phyloP scores from a whole-genome alignment of 2,113 vertebrate species.

The Eulemur rufifrons region DNA sequence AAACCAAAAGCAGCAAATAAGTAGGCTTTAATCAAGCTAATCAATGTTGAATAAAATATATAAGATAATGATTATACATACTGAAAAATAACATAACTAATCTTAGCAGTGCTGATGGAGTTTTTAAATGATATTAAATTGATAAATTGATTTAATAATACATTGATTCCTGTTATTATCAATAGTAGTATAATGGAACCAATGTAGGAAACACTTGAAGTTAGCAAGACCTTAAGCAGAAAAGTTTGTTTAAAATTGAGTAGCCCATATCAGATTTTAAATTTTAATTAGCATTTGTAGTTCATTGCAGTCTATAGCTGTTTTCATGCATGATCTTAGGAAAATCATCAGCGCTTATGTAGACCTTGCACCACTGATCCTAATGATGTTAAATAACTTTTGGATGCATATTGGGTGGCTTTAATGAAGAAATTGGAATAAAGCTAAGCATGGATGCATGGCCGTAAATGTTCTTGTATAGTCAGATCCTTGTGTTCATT shows the following conservation, averaged over 20 bases:
- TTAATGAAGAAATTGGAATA: conserved; percentile 69
- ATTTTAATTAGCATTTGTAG: conserved; percentile 63
- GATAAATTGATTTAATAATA: conserved; percentile 34
- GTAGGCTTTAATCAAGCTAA: conserved; percentile 42
- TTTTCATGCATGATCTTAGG: conserved; percentile 55
- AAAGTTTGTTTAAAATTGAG: conserved; percentile 1
- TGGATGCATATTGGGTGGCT: conserved; percentile 41
- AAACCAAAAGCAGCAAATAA: conserved; percentile 16
- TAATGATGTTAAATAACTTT: conserved; percentile 63
- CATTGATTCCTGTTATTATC: conserved; percentile 64
- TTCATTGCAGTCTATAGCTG: conserved; percentile 43
- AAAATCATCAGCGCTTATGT: conserved; percentile 48
- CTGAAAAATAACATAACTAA: conserved; percentile 70
- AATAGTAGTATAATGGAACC: conserved; percentile 30
- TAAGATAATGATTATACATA: not conserved
- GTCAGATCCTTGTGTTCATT: conserved; percentile 69
- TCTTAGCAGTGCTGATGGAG: conserved; percentile 72
- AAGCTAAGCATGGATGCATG: conserved; percentile 80
- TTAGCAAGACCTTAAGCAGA: conserved; percentile 60
- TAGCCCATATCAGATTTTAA: conserved; percentile 59
- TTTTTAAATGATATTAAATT: conserved; percentile 68
- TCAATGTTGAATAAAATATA: conserved; percentile 41
- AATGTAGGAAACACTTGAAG: conserved; percentile 68
- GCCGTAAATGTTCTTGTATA: conserved; percentile 74
- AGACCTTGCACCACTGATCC: conserved; percentile 67